Evolutionary conservation across 2,888 invertebrate species (phyloP).

Genomic region (Caradrina kadenii): DNA sequence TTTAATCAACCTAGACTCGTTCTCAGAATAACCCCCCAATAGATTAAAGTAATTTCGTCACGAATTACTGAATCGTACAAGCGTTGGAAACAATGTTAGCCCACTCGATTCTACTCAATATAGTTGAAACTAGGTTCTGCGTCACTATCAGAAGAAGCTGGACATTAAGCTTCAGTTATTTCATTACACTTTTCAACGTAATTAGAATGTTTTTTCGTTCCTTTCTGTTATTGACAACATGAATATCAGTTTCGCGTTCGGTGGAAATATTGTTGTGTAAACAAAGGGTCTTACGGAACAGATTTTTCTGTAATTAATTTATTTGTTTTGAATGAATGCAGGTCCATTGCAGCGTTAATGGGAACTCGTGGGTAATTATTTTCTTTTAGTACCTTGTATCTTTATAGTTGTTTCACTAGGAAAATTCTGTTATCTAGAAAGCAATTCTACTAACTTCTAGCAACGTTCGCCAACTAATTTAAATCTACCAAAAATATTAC

Average conservation of each 20-base stretch:
- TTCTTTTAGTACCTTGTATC: not conserved
- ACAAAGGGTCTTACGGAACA: slow-evolving; percentile 7
- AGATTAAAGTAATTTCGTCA: slow-evolving; percentile 49
- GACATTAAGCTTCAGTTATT: slow-evolving; percentile 26
- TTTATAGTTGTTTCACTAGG: not conserved
- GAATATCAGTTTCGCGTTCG: slow-evolving; percentile 1
- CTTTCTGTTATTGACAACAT: not conserved
- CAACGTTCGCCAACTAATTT: too few species aligned
- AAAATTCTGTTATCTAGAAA: too few species aligned
- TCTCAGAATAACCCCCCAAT: slow-evolving; percentile 26
- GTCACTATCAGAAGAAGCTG: slow-evolving; percentile 2
- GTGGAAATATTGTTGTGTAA: not conserved
- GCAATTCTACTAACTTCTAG: too few species aligned
- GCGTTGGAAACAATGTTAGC: slow-evolving; percentile 45
- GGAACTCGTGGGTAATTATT: not conserved
- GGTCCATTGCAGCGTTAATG: not conserved
- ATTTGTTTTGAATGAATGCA: not conserved
- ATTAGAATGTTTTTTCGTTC: slow-evolving; percentile 14
- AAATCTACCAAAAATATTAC: too few species aligned
- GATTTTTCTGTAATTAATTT: slow-evolving; percentile 15
- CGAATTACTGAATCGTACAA: slow-evolving; percentile 43
- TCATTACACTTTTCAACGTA: slow-evolving; percentile 30
- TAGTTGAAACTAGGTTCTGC: slow-evolving; percentile 23
- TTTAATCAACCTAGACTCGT: too few species aligned
- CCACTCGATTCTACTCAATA: slow-evolving; percentile 31